Base-by-base conservation (phyloP, 2,113 vertebrate genomes). In the Cisticola juncidis region DNA sequence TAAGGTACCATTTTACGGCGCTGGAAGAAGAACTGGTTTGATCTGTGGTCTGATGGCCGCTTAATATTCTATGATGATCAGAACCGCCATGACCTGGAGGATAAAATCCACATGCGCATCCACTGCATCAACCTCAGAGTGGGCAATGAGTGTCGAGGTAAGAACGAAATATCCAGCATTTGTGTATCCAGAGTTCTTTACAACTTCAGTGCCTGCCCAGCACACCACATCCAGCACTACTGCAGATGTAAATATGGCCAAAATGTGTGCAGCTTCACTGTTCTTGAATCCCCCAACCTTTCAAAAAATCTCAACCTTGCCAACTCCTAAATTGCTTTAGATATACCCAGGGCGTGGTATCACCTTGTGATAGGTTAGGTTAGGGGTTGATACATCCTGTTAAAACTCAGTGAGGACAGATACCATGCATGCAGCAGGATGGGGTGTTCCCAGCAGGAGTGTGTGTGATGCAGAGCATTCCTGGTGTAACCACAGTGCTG, bases 11-110 rank as follows among this genome's bases (percentile, higher is more conserved):
- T 99, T 96, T 95, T 99, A 95, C 99, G 99, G 40, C 98, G 99
- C 3, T 99, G 99, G 99, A 99, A 99, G 95, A 99, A 97, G 97
- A 99, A 99, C 96, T 99, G 99, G 99, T 99, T 99, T 97, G 99
- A 99, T 90, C 92, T 99, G 64, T 99, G 98, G 99, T 98, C 98
- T 42, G 98, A 99, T 47, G 99, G 99, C 28, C 98, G 98, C 38
- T 97, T 99, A 22, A 98, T 99, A 86, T 99, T 99, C 97, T 99
- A 99, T 13, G 99, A 98, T 48, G 98, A 99, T 73, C 98, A 99
- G 65, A 98, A 98, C 24, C 97, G 99, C 22, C 98, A 95, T 21
- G 98, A 99, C 91, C 88, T 99, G 87, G 99, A 99, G 91, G 99
- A 99, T 64, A 99, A 99, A 94, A 98, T 99, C 88, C 99, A 99